Base-by-base conservation (phyloP, 2,113 vertebrate species). In the Siniperca knerii region DNA sequence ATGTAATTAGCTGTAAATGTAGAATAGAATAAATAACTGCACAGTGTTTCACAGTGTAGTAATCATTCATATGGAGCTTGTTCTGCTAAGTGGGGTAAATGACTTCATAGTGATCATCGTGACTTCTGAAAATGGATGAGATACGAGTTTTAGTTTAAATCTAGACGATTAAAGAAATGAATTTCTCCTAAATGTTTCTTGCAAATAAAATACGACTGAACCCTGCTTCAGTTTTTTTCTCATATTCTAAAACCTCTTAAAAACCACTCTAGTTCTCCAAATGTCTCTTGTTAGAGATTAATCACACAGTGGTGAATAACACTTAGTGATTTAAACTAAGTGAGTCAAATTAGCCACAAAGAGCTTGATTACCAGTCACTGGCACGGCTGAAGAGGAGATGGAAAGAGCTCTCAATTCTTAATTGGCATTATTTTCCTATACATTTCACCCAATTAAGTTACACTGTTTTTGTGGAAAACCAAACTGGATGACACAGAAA, bases 51-150 rank as follows among this genome's bases (percentile, higher is more conserved):
- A n/a, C 73, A 4, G 57, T 46, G 65, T 7, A 29, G 60, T 70
- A 16, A 40, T 81, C 33, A 68, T 84, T 78, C 52, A 79, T 75
- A 50, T 33, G 42, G 10, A 60, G 66, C 70, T 81, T 65, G 66
- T 78, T 70, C 55, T 77, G 69, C 66, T 85, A 85, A 83, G 79
- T 89, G 81, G 60, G 37, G 35, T 72, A 72, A 92, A 85, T 72
- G 50, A 58, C 58, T 68, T 71, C 65, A 44, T 4, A 7, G 77
- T 58, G 67, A 85, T 80, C 69, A 62, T 10, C 1, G 3, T 62
- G 73, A 65, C 66, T 71, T 55, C 66, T 73, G 71, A 74, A 80
- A 77, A 68, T 60, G 40, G 55, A 87, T 64, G 69, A 85, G 60
- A 66, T 54, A 72, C 12, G 64, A 79, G 35, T 62, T 85, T 84